Percentiles rank a stretch among this genome's conserved stretches.
Evolutionary conservation across 53 echinoderm and acorn worm species (phyloP).

Genomic region (Holothuria leucospilota): DNA sequence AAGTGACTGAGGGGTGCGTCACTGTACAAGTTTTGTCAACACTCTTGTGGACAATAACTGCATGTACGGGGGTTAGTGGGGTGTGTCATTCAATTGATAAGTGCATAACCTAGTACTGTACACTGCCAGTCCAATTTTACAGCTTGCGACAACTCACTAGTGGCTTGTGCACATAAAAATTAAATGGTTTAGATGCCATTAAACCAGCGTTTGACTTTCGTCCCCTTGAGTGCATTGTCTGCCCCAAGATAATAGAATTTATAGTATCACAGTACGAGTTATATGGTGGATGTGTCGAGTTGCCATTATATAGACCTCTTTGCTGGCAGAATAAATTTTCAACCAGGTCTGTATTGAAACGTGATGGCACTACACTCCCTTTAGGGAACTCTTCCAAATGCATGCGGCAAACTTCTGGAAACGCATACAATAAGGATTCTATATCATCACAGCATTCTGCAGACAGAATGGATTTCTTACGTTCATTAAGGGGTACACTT

Average conservation of each 20-base stretch:
- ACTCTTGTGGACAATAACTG: no score
- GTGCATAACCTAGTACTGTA: no score
- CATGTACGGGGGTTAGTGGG: no score
- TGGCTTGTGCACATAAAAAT: background rate
- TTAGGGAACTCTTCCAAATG: slow-evolving; percentile 15
- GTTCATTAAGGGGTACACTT: background rate
- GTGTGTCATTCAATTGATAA: no score
- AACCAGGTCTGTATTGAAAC: slow-evolving; percentile 15
- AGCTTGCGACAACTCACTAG: background rate
- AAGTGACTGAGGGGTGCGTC: no score
- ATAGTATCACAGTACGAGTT: background rate
- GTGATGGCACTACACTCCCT: background rate
- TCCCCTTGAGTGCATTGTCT: background rate
- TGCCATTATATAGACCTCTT: background rate
- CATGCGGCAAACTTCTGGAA: slow-evolving; percentile 32
- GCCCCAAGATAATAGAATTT: slow-evolving; percentile 2
- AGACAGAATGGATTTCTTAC: slow-evolving; percentile 15
- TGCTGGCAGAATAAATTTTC: slow-evolving; percentile 41
- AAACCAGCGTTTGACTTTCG: background rate
- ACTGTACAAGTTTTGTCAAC: no score
- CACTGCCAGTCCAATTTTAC: no score
- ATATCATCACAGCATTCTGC: slow-evolving; percentile 42
- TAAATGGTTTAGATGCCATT: slow-evolving; percentile 2
- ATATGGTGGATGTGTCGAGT: slow-evolving; percentile 22
- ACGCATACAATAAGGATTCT: background rate